These are phyloP conservation scores for Sardinella longiceps DNA, from an alignment of 2,797 vertebrate genomes.

Conservation along the genomic window DNA sequence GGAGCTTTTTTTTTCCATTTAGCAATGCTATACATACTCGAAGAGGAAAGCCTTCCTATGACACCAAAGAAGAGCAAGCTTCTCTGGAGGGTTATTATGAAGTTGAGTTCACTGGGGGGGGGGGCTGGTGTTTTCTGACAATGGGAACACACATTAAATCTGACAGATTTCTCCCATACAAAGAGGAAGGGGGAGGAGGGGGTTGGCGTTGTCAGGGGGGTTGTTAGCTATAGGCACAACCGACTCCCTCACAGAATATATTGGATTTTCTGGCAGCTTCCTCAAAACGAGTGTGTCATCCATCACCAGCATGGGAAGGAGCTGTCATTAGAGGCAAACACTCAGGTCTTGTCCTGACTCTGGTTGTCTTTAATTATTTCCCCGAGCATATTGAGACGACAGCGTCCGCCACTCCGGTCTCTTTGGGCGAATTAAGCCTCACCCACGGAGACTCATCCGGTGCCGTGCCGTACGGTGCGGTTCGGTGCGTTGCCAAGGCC, in stretches of 20 bases:
- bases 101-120: not conserved
- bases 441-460: not conserved
- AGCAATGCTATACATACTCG: not conserved
- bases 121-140: not conserved
- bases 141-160: not conserved
- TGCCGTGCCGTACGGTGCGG: too few relatives aligned
- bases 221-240: not conserved
- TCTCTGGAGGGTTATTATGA: not conserved
- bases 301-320: not conserved
- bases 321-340: not conserved
- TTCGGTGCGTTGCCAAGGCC: not conserved
- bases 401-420: not conserved
- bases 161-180: not conserved
- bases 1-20: not conserved
- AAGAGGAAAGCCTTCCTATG: not conserved
- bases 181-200: not conserved
- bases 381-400: not conserved
- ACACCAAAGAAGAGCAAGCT: not conserved
- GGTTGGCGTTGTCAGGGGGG: too few relatives aligned
- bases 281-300: not conserved
- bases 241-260: not conserved
- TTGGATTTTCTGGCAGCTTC: not conserved
- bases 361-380: not conserved
- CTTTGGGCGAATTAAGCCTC: not conserved
- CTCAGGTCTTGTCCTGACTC: not conserved